Evolutionary conservation across 1,140 invertebrate genomes (phyloP), one percentile per base, ranked within the genome.

Genomic region (Cotesia vestalis): DNA sequence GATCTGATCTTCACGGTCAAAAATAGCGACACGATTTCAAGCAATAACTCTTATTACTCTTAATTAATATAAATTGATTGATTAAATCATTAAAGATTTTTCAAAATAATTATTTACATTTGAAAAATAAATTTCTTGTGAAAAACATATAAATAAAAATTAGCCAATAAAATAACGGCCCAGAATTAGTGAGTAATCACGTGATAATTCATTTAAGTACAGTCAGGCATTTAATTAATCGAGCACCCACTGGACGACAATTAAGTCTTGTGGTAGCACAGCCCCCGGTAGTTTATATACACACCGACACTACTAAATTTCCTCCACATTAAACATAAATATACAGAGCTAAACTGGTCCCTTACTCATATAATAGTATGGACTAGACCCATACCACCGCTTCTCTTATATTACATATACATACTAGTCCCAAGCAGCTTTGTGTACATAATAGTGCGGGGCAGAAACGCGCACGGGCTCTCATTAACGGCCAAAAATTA

Each of bases 401-500:
- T 27, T 68, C 53, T 68, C 27, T 35, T 20, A 27, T 3, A 27
- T 27, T 27, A 27, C 1, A 27, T 27, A 27, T 27, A 27, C 27
- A 52, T 6, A 52, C 51, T 52, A 12, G 51, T 9, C n/a, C 5
- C 9, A 9, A 27, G 27, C 27, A 27, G 27, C 27, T 27, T 27
- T 52, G 9, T 52, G n/a, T 52, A 52, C n/a, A 9, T 34, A 38
- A 34, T 38, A 55, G 52, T 34, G 20, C 20, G 51, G 57, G 40
- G 6, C 11, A 46, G 40, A 6, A 46, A 46, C 40, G 38, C 63
- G 52, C 63, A 66, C 35, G 34, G 36, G n/a, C 62, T 40, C 63
- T 69, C 71, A 75, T 75, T 75, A 75, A 66, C 71, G 66, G 59
- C 64, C 61, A 63, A 72, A 72, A 73, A 75, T 75, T 75, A 75